Percentiles rank a stretch among this genome's conserved stretches.
These are phyloP conservation scores for Vipera latastei DNA, from an alignment of 2,797 vertebrate species.

Conservation along the genomic window DNA sequence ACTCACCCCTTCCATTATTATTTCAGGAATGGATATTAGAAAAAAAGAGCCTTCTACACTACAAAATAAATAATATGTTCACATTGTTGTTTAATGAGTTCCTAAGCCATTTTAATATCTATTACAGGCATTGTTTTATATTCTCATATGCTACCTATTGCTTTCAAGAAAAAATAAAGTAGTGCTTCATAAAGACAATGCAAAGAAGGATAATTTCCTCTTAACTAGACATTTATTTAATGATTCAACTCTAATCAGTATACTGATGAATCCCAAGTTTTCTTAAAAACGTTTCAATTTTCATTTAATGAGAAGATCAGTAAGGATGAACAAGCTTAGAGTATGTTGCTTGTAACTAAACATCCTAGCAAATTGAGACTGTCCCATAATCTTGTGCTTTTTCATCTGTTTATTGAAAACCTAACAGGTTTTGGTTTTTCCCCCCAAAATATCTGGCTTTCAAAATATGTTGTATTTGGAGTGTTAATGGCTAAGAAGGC, in stretches of 20 bases:
- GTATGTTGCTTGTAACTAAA: no score
- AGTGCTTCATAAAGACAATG: constrained; percentile 15
- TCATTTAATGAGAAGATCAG: neutral
- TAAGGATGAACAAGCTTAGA: neutral
- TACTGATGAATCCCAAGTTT: neutral
- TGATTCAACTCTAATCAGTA: neutral
- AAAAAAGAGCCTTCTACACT: neutral
- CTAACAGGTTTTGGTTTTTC: neutral
- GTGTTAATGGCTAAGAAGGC: neutral
- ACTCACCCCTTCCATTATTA: neutral
- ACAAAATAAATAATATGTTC: neutral
- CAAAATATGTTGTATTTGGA: neutral
- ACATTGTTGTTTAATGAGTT: neutral
- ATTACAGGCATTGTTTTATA: neutral
- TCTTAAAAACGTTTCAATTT: neutral
- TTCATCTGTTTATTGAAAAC: neutral
- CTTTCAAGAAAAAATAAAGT: constrained; percentile 4
- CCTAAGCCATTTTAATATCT: constrained; percentile 18
- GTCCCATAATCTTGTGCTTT: neutral
- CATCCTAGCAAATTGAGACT: neutral
- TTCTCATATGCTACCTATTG: constrained; percentile 35
- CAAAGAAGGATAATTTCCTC: constrained; percentile 8
- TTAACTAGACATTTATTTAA: neutral
- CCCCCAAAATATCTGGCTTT: neutral
- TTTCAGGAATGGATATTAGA: neutral